These are phyloP conservation scores for Spicauda simplicius DNA, from an alignment of 2,888 invertebrate species.

Conservation along the genomic window DNA sequence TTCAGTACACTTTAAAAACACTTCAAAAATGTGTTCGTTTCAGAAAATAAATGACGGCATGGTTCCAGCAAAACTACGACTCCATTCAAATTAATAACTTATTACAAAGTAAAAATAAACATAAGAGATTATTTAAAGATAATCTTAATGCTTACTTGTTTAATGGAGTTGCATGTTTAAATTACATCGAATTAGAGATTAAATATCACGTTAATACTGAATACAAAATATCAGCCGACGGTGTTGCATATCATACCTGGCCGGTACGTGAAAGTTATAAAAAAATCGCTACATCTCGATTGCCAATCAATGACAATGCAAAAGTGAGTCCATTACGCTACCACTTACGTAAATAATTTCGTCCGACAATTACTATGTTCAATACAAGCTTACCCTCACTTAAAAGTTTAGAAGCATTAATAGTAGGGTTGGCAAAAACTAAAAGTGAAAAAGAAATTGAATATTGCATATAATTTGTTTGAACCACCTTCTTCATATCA, in stretches of 20 bases:
- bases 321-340: slow-evolving; percentile 47
- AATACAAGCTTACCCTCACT: slow-evolving; percentile 41
- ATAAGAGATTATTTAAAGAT: no score
- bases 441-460: not conserved
- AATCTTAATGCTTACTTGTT: no score
- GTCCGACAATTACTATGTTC: slow-evolving; percentile 43
- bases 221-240: slow-evolving; percentile 18
- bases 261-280: slow-evolving; percentile 49
- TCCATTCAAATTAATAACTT: no score
- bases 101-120: no score
- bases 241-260: slow-evolving; percentile 1
- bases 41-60: no score
- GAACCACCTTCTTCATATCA: no score
- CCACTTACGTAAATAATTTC: slow-evolving; percentile 47
- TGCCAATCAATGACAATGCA: slow-evolving; percentile 58
- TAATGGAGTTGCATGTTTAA: not conserved
- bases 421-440: slow-evolving; percentile 15
- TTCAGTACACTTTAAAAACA: no score
- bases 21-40: no score
- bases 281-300: slow-evolving; percentile 50
- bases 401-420: slow-evolving; percentile 39
- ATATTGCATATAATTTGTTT: no score
- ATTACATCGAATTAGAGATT: slow-evolving; percentile 11
- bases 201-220: slow-evolving; percentile 12
- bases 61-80: no score